These are phyloP conservation scores for Macrostomum cliftonense DNA, from an alignment of 2,888 invertebrate species.

Conservation along the genomic window DNA sequence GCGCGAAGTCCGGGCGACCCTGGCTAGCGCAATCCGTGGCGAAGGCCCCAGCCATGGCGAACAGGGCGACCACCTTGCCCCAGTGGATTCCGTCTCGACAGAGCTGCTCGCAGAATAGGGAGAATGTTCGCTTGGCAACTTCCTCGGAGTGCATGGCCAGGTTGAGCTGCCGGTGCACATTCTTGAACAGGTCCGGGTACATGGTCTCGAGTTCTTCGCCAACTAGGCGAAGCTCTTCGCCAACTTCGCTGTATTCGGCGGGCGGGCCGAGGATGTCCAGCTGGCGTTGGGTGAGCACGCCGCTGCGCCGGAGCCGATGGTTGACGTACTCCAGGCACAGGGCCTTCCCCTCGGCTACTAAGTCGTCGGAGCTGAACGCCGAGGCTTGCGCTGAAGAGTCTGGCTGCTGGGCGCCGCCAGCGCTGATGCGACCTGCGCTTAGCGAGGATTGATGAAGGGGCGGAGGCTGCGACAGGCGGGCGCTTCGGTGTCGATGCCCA, in stretches of 20 bases:
- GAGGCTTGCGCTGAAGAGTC: background rate
- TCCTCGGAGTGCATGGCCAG: too few species aligned
- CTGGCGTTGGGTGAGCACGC: background rate
- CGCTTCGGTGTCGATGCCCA: too few species aligned
- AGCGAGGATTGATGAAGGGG: too few species aligned
- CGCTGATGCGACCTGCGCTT: background rate
- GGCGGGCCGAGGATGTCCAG: too few species aligned
- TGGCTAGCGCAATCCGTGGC: constrained; percentile 57
- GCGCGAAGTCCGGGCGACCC: constrained; percentile 56
- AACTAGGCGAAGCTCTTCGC: constrained; percentile 43
- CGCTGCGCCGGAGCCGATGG: too few species aligned
- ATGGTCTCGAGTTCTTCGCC: constrained; percentile 56
- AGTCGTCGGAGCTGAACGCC: background rate
- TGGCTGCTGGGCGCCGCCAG: background rate
- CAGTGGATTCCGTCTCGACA: constrained; percentile 40
- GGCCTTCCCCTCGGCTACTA: too few species aligned
- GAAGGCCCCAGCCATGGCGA: constrained; percentile 61
- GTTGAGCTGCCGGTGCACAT: constrained; percentile 30
- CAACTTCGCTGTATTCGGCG: too few species aligned
- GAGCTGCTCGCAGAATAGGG: constrained; percentile 50
- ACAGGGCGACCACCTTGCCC: constrained; percentile 50
- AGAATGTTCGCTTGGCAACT: constrained; percentile 19
- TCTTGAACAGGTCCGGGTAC: constrained; percentile 51
- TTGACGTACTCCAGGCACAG: too few species aligned
- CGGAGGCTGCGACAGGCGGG: too few species aligned